Percentiles rank a stretch among this genome's conserved stretches.
These are phyloP conservation scores for Euspilapteryx auroguttella DNA, from an alignment of 2,888 invertebrate species.

Conservation along the genomic window DNA sequence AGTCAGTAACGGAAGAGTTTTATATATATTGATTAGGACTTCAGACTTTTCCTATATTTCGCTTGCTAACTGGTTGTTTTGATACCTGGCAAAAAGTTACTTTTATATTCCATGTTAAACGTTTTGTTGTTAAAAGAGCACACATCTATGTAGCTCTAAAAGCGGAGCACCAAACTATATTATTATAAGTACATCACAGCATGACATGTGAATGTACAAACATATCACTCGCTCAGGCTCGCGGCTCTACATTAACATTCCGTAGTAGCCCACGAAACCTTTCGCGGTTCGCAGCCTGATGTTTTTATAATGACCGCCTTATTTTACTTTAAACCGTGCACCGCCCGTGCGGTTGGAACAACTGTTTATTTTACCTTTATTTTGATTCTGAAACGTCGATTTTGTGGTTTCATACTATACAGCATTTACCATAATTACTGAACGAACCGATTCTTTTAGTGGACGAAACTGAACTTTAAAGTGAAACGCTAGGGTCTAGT, in stretches of 20 bases:
- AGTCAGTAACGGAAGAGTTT: too few species aligned
- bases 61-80: too few species aligned
- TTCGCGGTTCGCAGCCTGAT: slow-evolving; percentile 14
- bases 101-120: too few species aligned
- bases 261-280: slow-evolving; percentile 2
- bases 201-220: too few species aligned
- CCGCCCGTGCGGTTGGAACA: slow-evolving; percentile 29
- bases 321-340: slow-evolving; percentile 24
- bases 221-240: too few species aligned
- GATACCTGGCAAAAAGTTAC: too few species aligned
- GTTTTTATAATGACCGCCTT: slow-evolving; percentile 36
- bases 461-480: slow-evolving; percentile 22
- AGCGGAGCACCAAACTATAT: too few species aligned
- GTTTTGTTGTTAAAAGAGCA: too few species aligned
- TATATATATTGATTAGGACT: too few species aligned
- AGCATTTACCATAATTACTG: slow-evolving; percentile 54
- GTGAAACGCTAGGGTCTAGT: slow-evolving; percentile 19
- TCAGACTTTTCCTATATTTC: too few species aligned
- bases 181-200: too few species aligned
- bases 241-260: slow-evolving; percentile 5
- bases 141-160: too few species aligned
- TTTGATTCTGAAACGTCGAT: slow-evolving; percentile 54
- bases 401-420: slow-evolving; percentile 56
- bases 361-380: slow-evolving; percentile 58
- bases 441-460: slow-evolving; percentile 21